Evolutionary conservation across 2,797 vertebrate genomes (phyloP).

Genomic region (Distichodus sexfasciatus): DNA sequence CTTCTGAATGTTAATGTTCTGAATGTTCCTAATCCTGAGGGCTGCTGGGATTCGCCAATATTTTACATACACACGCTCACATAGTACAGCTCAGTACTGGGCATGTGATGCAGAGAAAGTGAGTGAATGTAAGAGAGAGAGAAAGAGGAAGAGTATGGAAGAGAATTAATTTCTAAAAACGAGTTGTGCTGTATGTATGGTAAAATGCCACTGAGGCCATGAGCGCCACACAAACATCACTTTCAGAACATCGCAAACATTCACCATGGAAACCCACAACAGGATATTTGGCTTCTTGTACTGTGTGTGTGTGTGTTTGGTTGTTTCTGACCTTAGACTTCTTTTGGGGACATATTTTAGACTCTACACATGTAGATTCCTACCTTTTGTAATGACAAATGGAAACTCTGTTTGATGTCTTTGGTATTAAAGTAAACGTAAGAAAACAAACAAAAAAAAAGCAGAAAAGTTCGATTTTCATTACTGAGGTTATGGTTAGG

Average conservation of each 20-base stretch:
- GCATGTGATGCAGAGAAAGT: not conserved
- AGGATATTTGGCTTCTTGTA: too few relatives aligned
- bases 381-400: too few relatives aligned
- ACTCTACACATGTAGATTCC: too few relatives aligned
- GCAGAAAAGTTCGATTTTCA: too few relatives aligned
- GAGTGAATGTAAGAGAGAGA: not conserved
- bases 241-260: not conserved
- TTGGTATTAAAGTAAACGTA: too few relatives aligned
- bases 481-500: too few relatives aligned
- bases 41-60: not conserved
- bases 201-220: constrained; percentile 2
- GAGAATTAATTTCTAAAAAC: too few relatives aligned
- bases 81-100: not conserved
- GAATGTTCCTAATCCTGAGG: not conserved
- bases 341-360: too few relatives aligned
- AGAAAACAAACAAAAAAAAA: too few relatives aligned
- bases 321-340: too few relatives aligned
- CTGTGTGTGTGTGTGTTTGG: not conserved
- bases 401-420: too few relatives aligned
- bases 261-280: constrained; percentile 6
- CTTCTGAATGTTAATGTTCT: not conserved
- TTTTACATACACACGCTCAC: not conserved
- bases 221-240: not conserved
- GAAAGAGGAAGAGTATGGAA: constrained; percentile 17
- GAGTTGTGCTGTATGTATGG: constrained; percentile 28